Conservation (phyloP, 2,888 invertebrate genomes). For the Pediacus dermestoides region DNA sequence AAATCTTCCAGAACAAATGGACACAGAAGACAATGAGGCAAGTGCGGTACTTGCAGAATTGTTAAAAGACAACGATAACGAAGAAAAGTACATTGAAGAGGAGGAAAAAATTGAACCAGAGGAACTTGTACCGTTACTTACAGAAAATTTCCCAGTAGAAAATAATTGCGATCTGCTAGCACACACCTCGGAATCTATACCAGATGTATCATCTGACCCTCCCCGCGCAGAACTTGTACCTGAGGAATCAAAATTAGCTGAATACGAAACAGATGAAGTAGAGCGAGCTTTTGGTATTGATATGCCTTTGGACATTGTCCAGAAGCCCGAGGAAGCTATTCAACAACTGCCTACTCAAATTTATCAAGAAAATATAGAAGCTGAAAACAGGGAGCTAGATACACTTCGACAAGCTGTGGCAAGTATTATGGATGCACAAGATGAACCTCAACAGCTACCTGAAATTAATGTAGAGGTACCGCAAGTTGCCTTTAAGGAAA, state of each 20-base stretch:
- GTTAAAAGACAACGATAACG: slow-evolving; percentile 19
- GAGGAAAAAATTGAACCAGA: slow-evolving; percentile 21
- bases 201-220: neutral
- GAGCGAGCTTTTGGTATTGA: slow-evolving; percentile 6
- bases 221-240: neutral
- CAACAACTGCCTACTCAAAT: too few relatives aligned
- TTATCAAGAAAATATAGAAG: slow-evolving; percentile 7
- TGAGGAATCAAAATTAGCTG: neutral
- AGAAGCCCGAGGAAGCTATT: neutral
- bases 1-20: neutral
- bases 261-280: slow-evolving; percentile 5
- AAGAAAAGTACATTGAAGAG: slow-evolving; percentile 18
- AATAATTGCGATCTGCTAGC: neutral
- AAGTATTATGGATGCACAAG: slow-evolving; percentile 28
- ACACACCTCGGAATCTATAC: too few relatives aligned
- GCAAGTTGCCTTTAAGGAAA: neutral
- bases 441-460: neutral
- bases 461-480: neutral
- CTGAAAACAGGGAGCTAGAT: slow-evolving; percentile 31
- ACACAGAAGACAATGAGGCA: slow-evolving; percentile 8
- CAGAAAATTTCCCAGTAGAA: slow-evolving; percentile 1
- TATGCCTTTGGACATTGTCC: slow-evolving; percentile 3
- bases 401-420: slow-evolving; percentile 31
- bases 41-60: slow-evolving; percentile 14
- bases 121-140: slow-evolving; percentile 11